Evolutionary conservation across 2,113 vertebrate species (phyloP).

Genomic region (Eurystomus gularis): DNA sequence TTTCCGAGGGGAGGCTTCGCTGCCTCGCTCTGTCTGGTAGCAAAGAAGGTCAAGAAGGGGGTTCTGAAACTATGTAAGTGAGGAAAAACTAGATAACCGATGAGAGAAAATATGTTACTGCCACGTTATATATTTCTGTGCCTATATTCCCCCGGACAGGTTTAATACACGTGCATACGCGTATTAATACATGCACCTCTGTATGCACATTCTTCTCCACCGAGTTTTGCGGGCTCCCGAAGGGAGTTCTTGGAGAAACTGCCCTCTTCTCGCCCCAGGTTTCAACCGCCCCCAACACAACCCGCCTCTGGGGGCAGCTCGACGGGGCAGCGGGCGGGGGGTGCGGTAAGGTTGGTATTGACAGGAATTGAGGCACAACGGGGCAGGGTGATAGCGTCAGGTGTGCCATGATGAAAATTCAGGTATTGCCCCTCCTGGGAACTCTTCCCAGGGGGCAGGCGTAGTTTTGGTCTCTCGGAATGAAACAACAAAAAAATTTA

Average conservation of each 20-base stretch:
- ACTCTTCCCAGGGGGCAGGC: neutral
- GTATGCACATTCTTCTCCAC: neutral
- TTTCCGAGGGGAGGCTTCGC: neutral
- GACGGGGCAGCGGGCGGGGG: neutral
- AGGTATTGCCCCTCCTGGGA: neutral
- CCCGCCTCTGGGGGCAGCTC: neutral
- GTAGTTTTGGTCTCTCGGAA: neutral
- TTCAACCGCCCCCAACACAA: neutral
- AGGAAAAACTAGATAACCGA: neutral
- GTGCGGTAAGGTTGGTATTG: neutral
- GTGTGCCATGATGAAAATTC: neutral
- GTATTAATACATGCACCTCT: too few relatives aligned
- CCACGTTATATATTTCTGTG: fast-evolving
- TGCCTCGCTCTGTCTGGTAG: neutral
- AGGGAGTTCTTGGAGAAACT: neutral
- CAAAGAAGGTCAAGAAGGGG: neutral
- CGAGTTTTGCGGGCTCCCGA: neutral
- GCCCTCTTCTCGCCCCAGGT: neutral
- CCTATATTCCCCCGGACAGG: neutral
- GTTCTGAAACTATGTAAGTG: neutral
- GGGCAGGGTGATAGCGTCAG: neutral
- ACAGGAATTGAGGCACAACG: neutral
- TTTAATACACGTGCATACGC: neutral
- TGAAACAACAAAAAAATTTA: neutral
- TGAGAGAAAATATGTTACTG: neutral